phyloP scores from a whole-genome alignment of 2,113 vertebrate genomes.

The Caranx ignobilis region DNA sequence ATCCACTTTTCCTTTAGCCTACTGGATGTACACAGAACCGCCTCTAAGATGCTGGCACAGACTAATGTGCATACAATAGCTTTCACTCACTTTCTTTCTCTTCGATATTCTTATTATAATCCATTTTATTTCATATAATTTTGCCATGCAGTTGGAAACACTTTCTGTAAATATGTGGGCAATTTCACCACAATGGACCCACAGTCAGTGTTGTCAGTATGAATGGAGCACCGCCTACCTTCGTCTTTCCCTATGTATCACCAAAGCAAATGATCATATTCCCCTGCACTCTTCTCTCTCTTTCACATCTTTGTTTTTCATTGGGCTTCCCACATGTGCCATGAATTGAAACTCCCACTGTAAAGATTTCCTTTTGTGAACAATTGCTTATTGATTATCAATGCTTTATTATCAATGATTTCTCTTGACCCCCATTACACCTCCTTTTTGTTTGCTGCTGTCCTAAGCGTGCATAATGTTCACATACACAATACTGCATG shows the following conservation, averaged over 20 bases:
- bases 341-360: slow-evolving; percentile 12
- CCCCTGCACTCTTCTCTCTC: not conserved
- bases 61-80: not conserved
- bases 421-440: slow-evolving; percentile 1
- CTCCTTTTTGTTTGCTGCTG: not conserved
- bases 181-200: slow-evolving; percentile 8
- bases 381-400: slow-evolving; percentile 69
- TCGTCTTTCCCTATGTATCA: not conserved
- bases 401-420: slow-evolving; percentile 33
- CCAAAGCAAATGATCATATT: not conserved
- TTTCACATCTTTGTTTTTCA: not conserved
- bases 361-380: slow-evolving; percentile 40
- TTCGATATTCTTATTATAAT: not conserved
- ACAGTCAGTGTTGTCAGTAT: slow-evolving; percentile 12
- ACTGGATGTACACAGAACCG: not conserved
- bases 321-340: not conserved
- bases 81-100: not conserved
- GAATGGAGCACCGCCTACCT: not conserved
- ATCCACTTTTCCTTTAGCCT: slow-evolving; percentile 11
- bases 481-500: not conserved
- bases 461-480: no score
- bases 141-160: not conserved
- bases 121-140: not conserved
- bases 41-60: slow-evolving; percentile 3
- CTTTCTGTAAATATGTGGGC: not conserved